Base-by-base conservation (phyloP, 2,888 invertebrate species). In the Diplazon laetatorius region DNA sequence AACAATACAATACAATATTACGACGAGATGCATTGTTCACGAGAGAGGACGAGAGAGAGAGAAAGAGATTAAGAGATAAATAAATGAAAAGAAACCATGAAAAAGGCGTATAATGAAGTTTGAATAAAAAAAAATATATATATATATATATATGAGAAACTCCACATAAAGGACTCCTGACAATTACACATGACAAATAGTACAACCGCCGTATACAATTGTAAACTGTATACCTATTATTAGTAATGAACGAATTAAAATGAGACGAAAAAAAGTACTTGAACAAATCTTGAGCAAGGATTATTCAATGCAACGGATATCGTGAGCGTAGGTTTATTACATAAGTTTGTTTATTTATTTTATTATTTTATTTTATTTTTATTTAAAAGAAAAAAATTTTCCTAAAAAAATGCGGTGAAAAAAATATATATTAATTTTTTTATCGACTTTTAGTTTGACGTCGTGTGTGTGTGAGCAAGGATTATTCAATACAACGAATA, bases 171-270 rank as follows among this genome's bases (percentile, higher is more conserved):
- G 48, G 78, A 81, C 71, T 76, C 72, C 72, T 74, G 72, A 78
- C 75, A 78, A 80, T 78, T 80, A 81, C 77, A 81, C 80, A 76
- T 81, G 81, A 77, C 80, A 80, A 79, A 81, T 81, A 81, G 81
- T 81, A 81, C 81, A 81, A 81, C 76, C 72, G 73, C n/a, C 75
- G 80, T 80, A 80, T 80, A 80, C 80, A 82, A 82, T 76, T 82
- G 70, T 80, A 81, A 80, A 80, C 70, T 81, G 80, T 82, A 80
- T 79, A 79, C 79, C 76, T 78, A 70, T 63, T 50, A 78, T 74
- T 78, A 82, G 79, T 75, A 66, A 80, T 73, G 75, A 80, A 76
- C 76, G 55, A 80, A 82, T 82, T 73, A 72, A 78, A n/a, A n/a
- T n/a, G n/a, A n/a, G n/a, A n/a, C n/a, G n/a, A n/a, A n/a, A n/a